Evolutionary conservation across 1,140 invertebrate genomes (phyloP).

Genomic region (Andrena cerasifolii): DNA sequence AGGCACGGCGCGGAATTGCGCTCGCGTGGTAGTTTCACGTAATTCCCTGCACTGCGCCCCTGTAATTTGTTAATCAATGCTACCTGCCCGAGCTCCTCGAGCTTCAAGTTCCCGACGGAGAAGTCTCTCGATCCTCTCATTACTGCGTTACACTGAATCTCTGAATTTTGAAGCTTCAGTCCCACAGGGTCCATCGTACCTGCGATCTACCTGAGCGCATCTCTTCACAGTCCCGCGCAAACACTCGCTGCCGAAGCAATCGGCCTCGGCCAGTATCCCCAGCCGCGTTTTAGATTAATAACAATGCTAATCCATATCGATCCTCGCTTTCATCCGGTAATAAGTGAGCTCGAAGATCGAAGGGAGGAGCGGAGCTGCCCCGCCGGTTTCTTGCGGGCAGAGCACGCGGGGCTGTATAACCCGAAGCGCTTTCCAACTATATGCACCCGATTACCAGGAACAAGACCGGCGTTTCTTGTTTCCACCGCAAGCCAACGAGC

Average conservation of each 20-base stretch:
- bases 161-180: no score
- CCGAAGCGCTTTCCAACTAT: conserved; percentile 61
- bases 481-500: conserved; percentile 57
- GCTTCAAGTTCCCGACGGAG: not conserved
- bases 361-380: conserved; percentile 3
- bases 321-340: conserved; percentile 38
- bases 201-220: no score
- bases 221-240: no score
- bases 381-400: conserved; percentile 28
- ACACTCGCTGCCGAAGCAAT: not conserved
- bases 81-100: not conserved
- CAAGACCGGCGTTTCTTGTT: conserved; percentile 64
- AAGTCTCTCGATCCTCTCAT: no score
- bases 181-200: no score
- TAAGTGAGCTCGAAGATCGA: not conserved
- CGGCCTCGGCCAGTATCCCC: not conserved
- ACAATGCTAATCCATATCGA: conserved; percentile 37
- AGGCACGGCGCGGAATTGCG: not conserved
- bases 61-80: conserved; percentile 23
- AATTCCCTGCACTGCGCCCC: conserved; percentile 12
- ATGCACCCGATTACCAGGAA: conserved; percentile 65
- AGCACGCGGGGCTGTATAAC: conserved; percentile 14
- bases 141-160: not conserved
- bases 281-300: not conserved
- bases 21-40: conserved; percentile 11